Evolutionary conservation across 53 echinoderm and acorn worm genomes (phyloP), one percentile per base, ranked within the genome.

Genomic region (Paelopatides confundens): DNA sequence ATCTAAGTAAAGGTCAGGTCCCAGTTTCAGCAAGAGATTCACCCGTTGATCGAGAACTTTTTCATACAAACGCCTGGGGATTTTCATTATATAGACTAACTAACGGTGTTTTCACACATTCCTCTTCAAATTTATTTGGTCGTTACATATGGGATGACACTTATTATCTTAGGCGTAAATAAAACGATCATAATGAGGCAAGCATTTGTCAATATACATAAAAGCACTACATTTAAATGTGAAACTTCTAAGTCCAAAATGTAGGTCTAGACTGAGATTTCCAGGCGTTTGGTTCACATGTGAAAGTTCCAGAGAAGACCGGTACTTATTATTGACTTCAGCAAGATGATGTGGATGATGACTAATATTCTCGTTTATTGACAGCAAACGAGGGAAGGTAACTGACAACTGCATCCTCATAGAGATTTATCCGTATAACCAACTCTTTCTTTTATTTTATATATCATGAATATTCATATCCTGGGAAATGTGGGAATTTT

Each of bases 311-410:
- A 53, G 47, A 79, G 79, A 28, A 52, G 48, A 53, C 79, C 79
- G 79, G 33, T 79, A 53, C 79, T 5, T 67, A 11, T 67, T 34
- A 67, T 67, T 79, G 79, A 79, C 79, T 53, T 48, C 79, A 33
- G 33, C 79, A 30, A 79, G 79, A 53, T 53, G 79, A 79, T 47
- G 79, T 30, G 21, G 50, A 4, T 48, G 49, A 47, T 28, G 51
- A 79, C 6, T 51, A 21, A 33, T 24, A 43, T 79, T 79, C 51
- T 79, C 79, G 79, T 52, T 79, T 52, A 46, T 79, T 79, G 79
- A 79, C 50, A 79, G 79, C 31, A 79, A 79, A 79, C 79, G 79
- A 29, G 79, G 51, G 79, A 52, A 79, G 79, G 79, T 79, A 79
- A 79, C 79, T 79, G 79, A 48, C 79, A 50, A 79, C 54, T 33